Evolutionary conservation across 2,888 invertebrate species (phyloP).

Genomic region (Perizoma flavofasciatum): DNA sequence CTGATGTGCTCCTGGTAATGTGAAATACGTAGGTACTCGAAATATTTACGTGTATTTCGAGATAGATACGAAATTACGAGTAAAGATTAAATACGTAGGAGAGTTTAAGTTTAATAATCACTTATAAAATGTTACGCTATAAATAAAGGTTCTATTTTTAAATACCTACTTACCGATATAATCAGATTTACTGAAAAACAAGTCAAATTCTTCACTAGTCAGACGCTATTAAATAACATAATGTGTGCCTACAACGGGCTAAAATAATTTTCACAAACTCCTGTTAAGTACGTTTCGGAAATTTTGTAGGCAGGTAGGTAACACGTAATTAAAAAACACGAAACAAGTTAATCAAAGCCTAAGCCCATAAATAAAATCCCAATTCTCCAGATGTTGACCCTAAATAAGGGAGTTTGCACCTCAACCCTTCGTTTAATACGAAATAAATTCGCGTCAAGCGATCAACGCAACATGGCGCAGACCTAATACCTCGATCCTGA

Average conservation of each 20-base stretch:
- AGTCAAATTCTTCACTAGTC: too few species aligned
- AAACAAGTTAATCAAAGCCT: constrained; percentile 46
- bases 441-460: constrained; percentile 78
- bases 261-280: not conserved
- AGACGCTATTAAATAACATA: too few species aligned
- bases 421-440: constrained; percentile 78
- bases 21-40: constrained; percentile 41
- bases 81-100: constrained; percentile 1
- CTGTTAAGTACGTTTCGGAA: constrained; percentile 11
- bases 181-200: too few species aligned
- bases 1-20: constrained; percentile 56
- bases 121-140: too few species aligned
- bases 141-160: too few species aligned
- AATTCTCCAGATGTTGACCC: constrained; percentile 62
- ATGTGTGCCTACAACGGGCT: too few species aligned
- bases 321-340: constrained; percentile 34
- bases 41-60: constrained; percentile 25
- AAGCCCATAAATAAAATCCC: constrained; percentile 47
- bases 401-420: constrained; percentile 70
- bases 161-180: too few species aligned
- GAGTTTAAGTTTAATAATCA: too few species aligned
- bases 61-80: constrained; percentile 11
- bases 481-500: constrained; percentile 17
- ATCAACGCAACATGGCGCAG: constrained; percentile 78
- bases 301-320: constrained; percentile 23